Base-by-base conservation (phyloP, 2,888 invertebrate species). In the Strigamia crassipes region DNA sequence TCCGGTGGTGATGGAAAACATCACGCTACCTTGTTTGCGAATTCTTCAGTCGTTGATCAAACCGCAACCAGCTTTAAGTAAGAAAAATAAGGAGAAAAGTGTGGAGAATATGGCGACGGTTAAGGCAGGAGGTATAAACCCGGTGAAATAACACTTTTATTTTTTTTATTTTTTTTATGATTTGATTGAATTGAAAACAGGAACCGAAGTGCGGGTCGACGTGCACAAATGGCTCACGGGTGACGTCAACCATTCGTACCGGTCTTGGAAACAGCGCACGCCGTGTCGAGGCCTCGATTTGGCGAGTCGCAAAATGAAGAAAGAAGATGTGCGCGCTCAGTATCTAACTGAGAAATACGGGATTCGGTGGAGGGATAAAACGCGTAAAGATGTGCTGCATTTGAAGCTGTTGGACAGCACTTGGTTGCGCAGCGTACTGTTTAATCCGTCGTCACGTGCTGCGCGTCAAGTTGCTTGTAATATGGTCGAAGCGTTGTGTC, bases 371-470 rank as follows among this genome's bases (percentile, higher is more conserved):
- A 89, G 90, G 34, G 87, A 88, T 73, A 88, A 86, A 83, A 84
- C 85, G 13, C 81, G 84, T 18, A 82, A 85, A 81, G 83, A 84
- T 82, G 90, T 91, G 85, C 90, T 91, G 0, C 90, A 90, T 0
- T 87, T 93, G 79, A 90, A 91, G 31, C 88, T 94, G 23, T 91
- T 91, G 77, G 92, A 92, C 85, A 92, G 92, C 61, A 92, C 93
- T 0, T 97, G 97, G 97, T 89, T 97, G 83, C 93, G 95, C 84
- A 93, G 94, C n/a, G 94, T 97, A 9, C 90, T 97, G 85, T 97
- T 97, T 88, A 96, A 96, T 89, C 93, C 95, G 0, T 95, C 95
- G 87, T 97, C 96, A 0, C 91, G 95, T 80, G 91, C 95, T 84
- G 95, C 96, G 0, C 91, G 97, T 31, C 94, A 95, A 88, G 93